A percentile compares a stretch with the other conserved stretches of the same genome.
phyloP scores from a whole-genome alignment of 2,888 invertebrate genomes.

The Conistra vaccinii region DNA sequence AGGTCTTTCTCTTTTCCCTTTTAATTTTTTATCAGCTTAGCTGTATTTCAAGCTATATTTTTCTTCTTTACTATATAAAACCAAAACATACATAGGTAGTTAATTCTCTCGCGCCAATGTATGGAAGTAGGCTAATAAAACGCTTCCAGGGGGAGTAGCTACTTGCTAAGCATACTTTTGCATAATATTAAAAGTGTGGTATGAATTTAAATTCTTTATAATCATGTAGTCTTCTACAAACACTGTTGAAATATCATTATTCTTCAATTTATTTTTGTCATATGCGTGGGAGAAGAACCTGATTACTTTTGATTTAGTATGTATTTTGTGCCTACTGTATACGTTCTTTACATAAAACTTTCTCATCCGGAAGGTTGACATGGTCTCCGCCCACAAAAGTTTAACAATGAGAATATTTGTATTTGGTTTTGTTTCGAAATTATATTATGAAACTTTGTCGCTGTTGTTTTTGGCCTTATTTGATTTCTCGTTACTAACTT shows the following conservation, averaged over 20 bases:
- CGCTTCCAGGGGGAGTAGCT: constrained; percentile 23
- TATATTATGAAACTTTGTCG: not conserved
- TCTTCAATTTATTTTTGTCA: not conserved
- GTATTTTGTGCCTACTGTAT: constrained; percentile 23
- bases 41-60: not conserved
- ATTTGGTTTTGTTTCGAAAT: constrained; percentile 12
- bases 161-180: not conserved
- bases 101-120: constrained; percentile 21
- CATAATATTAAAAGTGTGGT: not conserved
- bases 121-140: constrained; percentile 42
- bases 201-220: not conserved
- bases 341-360: constrained; percentile 20
- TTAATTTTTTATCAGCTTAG: not conserved
- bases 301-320: constrained; percentile 22
- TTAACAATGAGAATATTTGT: constrained; percentile 27
- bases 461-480: not conserved
- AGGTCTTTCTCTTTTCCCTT: not conserved
- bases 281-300: constrained; percentile 1
- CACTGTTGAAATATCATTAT: not conserved
- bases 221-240: not conserved
- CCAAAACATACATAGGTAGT: not conserved
- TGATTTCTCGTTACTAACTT: not conserved
- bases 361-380: constrained; percentile 14
- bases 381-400: constrained; percentile 15
- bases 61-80: not conserved